Percentiles rank a stretch among this genome's conserved stretches.
Evolutionary conservation across 2,888 invertebrate genomes (phyloP).

Genomic region (Calameuta filiformis): DNA sequence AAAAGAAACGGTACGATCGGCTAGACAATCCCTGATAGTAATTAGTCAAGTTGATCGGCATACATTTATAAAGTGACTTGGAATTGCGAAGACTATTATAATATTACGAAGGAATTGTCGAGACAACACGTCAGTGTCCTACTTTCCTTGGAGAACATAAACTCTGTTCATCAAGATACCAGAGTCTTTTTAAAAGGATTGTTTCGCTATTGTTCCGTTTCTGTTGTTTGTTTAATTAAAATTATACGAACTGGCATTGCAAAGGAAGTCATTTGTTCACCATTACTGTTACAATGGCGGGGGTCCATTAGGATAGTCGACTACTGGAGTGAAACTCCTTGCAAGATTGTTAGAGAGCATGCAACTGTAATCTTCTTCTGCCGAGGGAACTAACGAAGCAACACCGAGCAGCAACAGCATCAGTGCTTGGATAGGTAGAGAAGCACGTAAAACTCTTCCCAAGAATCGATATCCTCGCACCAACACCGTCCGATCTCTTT

Average conservation of each 20-base stretch:
- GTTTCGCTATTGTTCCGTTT: not conserved
- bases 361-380: slow-evolving; percentile 87
- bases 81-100: not conserved
- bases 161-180: not conserved
- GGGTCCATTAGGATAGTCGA: slow-evolving; percentile 92
- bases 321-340: slow-evolving; percentile 86
- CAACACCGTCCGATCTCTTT: slow-evolving; percentile 73
- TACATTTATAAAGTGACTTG: not conserved
- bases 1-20: not conserved
- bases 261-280: slow-evolving; percentile 1
- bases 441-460: slow-evolving; percentile 89
- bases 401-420: slow-evolving; percentile 93
- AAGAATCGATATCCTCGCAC: slow-evolving; percentile 85
- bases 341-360: slow-evolving; percentile 87
- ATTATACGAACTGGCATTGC: not conserved
- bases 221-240: not conserved
- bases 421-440: slow-evolving; percentile 93
- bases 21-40: not conserved
- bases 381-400: slow-evolving; percentile 90
- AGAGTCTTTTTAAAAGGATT: not conserved
- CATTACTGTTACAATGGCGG: slow-evolving; percentile 80
- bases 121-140: not conserved
- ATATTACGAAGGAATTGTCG: not conserved
- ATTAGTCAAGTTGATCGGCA: not conserved
- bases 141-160: not conserved